Evolutionary conservation across 1,140 invertebrate species (phyloP).

Genomic region (Brachionus sp.): DNA sequence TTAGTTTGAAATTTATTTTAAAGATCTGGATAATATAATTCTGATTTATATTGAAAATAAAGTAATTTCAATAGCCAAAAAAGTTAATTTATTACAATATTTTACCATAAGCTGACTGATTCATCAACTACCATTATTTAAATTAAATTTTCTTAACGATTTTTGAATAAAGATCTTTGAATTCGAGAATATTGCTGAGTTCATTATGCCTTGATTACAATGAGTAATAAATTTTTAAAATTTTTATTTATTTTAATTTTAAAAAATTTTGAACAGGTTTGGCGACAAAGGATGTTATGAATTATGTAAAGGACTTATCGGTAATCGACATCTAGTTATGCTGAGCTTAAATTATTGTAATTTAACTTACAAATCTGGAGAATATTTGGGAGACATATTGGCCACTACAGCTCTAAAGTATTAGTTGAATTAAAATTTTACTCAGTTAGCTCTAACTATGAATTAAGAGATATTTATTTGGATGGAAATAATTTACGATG

Average conservation of each 20-base stretch:
- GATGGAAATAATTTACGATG: constrained; percentile 58
- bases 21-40: no score
- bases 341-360: constrained; percentile 51
- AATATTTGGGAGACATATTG: constrained; percentile 48
- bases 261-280: constrained; percentile 50
- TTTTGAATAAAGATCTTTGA: constrained; percentile 49
- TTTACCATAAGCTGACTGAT: no score
- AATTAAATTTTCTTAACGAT: no score
- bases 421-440: not conserved
- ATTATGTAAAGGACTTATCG: constrained; percentile 53
- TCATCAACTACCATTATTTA: no score
- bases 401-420: constrained; percentile 56
- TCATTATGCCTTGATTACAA: constrained; percentile 55
- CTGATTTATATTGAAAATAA: no score
- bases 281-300: constrained; percentile 54
- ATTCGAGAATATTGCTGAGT: constrained; percentile 50
- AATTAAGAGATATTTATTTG: constrained; percentile 54
- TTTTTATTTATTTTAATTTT: no score
- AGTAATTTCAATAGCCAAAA: no score
- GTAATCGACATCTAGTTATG: constrained; percentile 53
- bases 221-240: constrained; percentile 51
- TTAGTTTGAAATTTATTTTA: no score
- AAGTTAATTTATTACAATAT: no score
- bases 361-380: constrained; percentile 44
- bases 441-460: not conserved